These are phyloP conservation scores for Polydrusus tereticollis DNA, from an alignment of 2,888 invertebrate genomes.

Conservation along the genomic window DNA sequence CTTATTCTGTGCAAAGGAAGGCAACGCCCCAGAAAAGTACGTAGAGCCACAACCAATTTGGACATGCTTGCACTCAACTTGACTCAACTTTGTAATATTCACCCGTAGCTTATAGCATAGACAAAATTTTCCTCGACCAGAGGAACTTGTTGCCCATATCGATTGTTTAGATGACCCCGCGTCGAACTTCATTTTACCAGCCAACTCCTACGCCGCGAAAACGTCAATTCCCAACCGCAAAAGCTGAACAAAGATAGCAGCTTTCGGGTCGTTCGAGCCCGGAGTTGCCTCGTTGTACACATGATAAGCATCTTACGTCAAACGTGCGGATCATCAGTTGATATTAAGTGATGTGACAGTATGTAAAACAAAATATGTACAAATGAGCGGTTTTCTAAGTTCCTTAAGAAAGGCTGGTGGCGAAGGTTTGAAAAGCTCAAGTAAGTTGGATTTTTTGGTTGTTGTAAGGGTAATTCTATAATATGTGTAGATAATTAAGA, in stretches of 20 bases:
- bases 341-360: conserved; percentile 55
- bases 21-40: too few species aligned
- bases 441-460: conserved; percentile 43
- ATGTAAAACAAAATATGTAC: conserved; percentile 59
- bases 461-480: too few species aligned
- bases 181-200: not conserved
- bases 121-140: not conserved
- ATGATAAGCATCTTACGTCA: conserved; percentile 35
- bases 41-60: too few species aligned
- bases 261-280: not conserved
- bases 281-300: conserved; percentile 12
- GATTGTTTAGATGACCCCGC: conserved; percentile 4
- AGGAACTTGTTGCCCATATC: not conserved
- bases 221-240: conserved; percentile 8
- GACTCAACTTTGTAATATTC: too few species aligned
- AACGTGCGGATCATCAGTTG: conserved; percentile 29
- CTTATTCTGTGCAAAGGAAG: too few species aligned
- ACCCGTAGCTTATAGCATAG: too few species aligned
- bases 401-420: conserved; percentile 65
- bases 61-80: too few species aligned
- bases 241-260: conserved; percentile 10
- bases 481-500: too few species aligned
- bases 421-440: conserved; percentile 51
- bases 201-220: conserved; percentile 7
- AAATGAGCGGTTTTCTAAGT: conserved; percentile 66